Conservation (phyloP, 1,140 invertebrate species). For the Helicoverpa armigera region DNA sequence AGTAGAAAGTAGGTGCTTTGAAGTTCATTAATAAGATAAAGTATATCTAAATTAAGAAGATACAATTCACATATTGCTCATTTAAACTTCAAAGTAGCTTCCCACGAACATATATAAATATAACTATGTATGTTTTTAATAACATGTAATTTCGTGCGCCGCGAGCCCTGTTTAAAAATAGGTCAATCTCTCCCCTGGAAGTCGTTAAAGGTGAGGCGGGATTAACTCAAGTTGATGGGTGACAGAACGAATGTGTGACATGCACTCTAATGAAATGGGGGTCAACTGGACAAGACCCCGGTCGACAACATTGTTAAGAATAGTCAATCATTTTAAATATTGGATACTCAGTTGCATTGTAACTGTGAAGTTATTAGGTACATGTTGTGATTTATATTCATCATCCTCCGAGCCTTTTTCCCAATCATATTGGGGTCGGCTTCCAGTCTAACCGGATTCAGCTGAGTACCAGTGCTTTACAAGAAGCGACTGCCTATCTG, state of each 20-base stretch:
- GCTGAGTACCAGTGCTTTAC: no score
- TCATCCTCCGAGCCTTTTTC: no score
- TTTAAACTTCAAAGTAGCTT: no score
- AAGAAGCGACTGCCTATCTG: no score
- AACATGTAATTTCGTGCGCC: conserved; percentile 27
- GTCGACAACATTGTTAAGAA: not conserved
- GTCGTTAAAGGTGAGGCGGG: conserved; percentile 18
- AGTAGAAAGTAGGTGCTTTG: no score
- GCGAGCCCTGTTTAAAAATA: conserved; percentile 28
- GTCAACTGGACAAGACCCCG: not conserved
- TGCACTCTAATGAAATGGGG: conserved; percentile 17
- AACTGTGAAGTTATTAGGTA: not conserved
- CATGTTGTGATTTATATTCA: no score
- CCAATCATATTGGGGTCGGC: no score
- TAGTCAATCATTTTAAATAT: not conserved
- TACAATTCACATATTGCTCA: no score
- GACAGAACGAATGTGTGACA: conserved; percentile 4
- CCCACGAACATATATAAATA: not conserved
- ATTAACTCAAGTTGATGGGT: conserved; percentile 21
- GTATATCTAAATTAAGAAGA: no score
- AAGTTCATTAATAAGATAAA: no score
- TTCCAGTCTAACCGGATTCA: no score
- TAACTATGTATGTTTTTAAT: conserved; percentile 16
- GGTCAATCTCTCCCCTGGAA: conserved; percentile 25
- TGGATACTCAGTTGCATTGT: not conserved